Evolutionary conservation across 2,113 vertebrate genomes (phyloP), one percentile per base, ranked within the genome.

Genomic region (Acanthochromis polyacanthus): DNA sequence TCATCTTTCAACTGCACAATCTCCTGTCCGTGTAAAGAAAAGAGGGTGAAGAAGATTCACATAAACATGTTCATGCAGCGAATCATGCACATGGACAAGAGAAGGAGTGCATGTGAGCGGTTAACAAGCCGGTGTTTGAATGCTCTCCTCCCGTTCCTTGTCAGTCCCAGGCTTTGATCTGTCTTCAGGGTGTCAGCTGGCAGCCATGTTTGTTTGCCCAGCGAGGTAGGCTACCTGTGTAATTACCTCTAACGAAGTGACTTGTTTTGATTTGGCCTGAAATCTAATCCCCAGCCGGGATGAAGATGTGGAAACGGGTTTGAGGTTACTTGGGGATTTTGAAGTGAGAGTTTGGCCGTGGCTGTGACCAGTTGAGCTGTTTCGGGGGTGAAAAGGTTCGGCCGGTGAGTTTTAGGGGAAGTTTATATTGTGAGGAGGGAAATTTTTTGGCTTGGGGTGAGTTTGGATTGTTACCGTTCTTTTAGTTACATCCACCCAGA

Each of bases 221-320:
- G 84, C 25, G 84, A 89, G 92, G 83, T 90, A 86, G 88, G 78
- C 91, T 92, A 93, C 91, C 91, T 93, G 89, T 88, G 93, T 92
- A 93, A 93, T 93, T 91, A 91, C 88, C 87, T 90, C 90, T 93
- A 93, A 94, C 85, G 89, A 94, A 91, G 92, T 92, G 92, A 90
- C 91, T 93, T 94, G 93, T 94, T 94, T 91, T 92, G 93, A 93
- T 94, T 92, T 80, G 83, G 81, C 58, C 78, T 91, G 93, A 92
- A 93, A 93, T 92, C 71, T 87, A 89, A 94, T 88, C 88, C 79
- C 62, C 55, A 30, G 73, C 22, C 14, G 28, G 78, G 86, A 88
- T 88, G 60, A 89, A 82, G 90, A 85, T 50, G 83, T 57, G 86
- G 88, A 81, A 80, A 74, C 64, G 25, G 76, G 74, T 75, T 62